These are phyloP conservation scores for Lingula anatina DNA, from an alignment of 2,888 invertebrate genomes.

Conservation along the genomic window DNA sequence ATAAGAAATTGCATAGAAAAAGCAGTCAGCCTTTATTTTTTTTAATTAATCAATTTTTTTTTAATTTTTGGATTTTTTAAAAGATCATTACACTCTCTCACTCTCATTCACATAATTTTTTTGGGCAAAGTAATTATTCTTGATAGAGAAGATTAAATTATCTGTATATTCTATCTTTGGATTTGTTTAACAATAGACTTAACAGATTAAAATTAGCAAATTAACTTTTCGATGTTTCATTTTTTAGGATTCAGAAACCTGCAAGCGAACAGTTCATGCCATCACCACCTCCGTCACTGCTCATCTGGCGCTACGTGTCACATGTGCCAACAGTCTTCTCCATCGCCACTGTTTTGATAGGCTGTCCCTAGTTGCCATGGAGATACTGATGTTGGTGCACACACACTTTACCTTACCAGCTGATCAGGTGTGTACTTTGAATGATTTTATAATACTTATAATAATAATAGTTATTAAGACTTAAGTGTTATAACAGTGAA, in stretches of 20 bases:
- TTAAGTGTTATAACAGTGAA: no score
- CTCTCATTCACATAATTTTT: no score
- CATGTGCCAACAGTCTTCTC: conserved; percentile 22
- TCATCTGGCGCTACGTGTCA: conserved; percentile 20
- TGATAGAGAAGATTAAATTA: no score
- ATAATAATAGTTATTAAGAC: no score
- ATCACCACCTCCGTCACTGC: conserved; percentile 19
- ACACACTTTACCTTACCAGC: conserved; percentile 20
- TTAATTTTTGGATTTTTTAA: no score
- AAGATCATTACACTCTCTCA: no score
- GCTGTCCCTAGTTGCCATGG: conserved; percentile 25
- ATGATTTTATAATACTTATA: not conserved
- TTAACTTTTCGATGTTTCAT: conserved; percentile 1
- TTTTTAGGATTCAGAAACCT: conserved; percentile 21
- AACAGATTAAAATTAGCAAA: not conserved
- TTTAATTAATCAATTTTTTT: no score
- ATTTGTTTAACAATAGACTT: not conserved
- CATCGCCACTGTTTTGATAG: conserved; percentile 24
- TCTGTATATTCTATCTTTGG: no score
- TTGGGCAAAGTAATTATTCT: no score
- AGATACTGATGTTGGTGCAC: conserved; percentile 24
- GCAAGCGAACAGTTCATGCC: conserved; percentile 17
- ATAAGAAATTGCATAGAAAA: no score
- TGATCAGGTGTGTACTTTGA: conserved; percentile 20
- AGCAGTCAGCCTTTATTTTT: no score